These are phyloP conservation scores for Alsophila aescularia DNA, from an alignment of 2,888 invertebrate genomes.

Conservation along the genomic window DNA sequence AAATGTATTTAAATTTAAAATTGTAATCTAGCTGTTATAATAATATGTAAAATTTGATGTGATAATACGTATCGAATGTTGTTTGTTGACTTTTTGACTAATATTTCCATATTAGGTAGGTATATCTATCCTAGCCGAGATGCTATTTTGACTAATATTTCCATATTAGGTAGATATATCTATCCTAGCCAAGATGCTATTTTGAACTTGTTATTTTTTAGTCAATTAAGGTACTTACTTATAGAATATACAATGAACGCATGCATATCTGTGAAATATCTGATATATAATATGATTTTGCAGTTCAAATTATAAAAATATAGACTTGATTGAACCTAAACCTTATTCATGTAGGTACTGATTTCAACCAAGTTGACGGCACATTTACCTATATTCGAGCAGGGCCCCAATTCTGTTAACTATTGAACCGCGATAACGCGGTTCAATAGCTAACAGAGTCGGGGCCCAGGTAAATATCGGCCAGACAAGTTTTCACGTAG, in stretches of 20 bases:
- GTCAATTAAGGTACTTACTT: not conserved
- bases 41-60: conserved; percentile 55
- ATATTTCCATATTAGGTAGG: conserved; percentile 22
- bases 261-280: conserved; percentile 22
- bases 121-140: conserved; percentile 9
- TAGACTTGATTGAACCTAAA: no score
- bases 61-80: conserved; percentile 49
- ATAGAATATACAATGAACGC: not conserved
- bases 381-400: no score
- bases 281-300: not conserved
- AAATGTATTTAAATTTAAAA: not conserved
- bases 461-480: no score
- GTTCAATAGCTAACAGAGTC: no score
- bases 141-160: conserved; percentile 4
- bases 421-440: no score
- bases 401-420: no score
- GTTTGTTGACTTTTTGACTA: conserved; percentile 51
- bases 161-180: not conserved
- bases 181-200: conserved; percentile 12
- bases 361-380: no score
- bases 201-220: conserved; percentile 1
- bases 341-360: no score
- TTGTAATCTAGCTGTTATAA: conserved; percentile 26
- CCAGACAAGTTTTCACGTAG: no score
- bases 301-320: not conserved